Evolutionary conservation across 2,888 invertebrate species (phyloP), one percentile per base, ranked within the genome.

Genomic region (Gastracanthus pulcherrimus): DNA sequence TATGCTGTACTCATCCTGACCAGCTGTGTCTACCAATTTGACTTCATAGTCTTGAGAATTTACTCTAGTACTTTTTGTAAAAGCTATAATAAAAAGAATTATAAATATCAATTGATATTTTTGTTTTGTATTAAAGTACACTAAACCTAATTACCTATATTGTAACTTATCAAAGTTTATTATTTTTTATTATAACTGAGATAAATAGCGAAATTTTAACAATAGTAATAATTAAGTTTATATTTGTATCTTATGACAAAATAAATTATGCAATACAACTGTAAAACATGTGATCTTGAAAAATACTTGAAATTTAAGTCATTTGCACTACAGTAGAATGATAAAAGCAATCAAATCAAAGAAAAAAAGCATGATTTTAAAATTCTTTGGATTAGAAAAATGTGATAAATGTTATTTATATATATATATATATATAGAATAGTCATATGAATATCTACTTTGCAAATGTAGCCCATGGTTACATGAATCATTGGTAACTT

Each of bases 1-100:
- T 93, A 99, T 97, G 86, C 98, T 98, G 92, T 98, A 99, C 92
- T 99, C 99, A 94, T 99, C 99, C 92, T 99, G 98, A 70, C 99
- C 99, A 76, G 99, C 99, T 34, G 99, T 99, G 91, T 99, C 99
- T 67, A 99, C 98, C 85, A 99, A 93, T 91, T 98, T 97, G n/a
- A 99, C 94, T 92, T 96, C 96, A 93, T 98, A 99, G 87, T 98
- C 98, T 92, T 98, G 98, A 77, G 98, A 97, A 92, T 97, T 96
- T 48, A 98, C 95, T 87, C 97, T 94, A 75, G 97, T 95, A 81
- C 95, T 96, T 93, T 98, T 98, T 85, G 96, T 96, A 91, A 98
- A 98, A 79, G 98, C 97, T 97, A 90, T 69, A 93, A 92, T 82
- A 71, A 84, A 62, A 74, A 51, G 23, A 13, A 34, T 55, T 38